A percentile compares a stretch with the other conserved stretches of the same genome.
Evolutionary conservation across 2,888 invertebrate species (phyloP).

Genomic region (Tetranychus truncatus): DNA sequence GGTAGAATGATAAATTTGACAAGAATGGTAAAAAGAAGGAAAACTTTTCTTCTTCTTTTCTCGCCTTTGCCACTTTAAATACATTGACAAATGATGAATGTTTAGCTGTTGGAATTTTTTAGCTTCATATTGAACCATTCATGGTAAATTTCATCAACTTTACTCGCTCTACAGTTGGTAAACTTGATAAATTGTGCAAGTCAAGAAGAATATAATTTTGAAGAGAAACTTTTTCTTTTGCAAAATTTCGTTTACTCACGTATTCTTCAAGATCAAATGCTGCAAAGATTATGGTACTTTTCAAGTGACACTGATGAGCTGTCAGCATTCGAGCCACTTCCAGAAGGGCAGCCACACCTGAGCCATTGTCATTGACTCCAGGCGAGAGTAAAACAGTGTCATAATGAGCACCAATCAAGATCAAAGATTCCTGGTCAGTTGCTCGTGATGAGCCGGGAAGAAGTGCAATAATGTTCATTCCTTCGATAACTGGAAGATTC

Average conservation of each 20-base stretch:
- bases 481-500: constrained; percentile 9
- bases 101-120: no score
- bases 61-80: no score
- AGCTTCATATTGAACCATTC: no score
- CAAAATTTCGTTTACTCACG: not conserved
- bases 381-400: constrained; percentile 28
- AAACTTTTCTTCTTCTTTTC: no score
- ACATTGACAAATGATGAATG: no score
- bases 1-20: no score
- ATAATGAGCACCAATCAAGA: constrained; percentile 33
- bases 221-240: no score
- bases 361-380: constrained; percentile 32
- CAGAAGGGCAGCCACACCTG: constrained; percentile 31
- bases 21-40: no score
- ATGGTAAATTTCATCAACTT: no score
- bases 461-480: not conserved
- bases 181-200: no score
- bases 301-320: constrained; percentile 24
- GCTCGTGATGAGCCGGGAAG: not conserved
- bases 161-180: no score
- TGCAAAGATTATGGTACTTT: constrained; percentile 32
- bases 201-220: no score
- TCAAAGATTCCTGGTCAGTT: constrained; percentile 28
- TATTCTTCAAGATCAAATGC: constrained; percentile 33
- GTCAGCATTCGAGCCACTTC: constrained; percentile 31